Conservation (phyloP, 2,888 invertebrate species). For the Caenorhabditis doughertyi region DNA sequence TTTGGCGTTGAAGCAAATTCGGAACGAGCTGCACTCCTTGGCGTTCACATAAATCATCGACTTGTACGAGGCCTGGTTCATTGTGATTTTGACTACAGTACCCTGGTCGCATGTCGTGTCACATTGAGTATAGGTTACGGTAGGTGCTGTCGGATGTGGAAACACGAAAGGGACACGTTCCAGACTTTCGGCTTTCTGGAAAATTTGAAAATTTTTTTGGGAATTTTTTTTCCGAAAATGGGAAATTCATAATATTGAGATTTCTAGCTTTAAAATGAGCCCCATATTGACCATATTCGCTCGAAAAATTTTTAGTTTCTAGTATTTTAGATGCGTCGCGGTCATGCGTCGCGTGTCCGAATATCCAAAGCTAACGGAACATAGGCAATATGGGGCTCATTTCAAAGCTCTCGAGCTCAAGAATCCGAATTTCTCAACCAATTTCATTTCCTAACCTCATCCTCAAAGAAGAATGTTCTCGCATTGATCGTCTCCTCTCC, state of each 20-base stretch:
- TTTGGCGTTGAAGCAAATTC: constrained; percentile 12
- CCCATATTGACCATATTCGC: too few species aligned
- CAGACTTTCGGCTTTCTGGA: constrained; percentile 26
- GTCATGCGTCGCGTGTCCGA: too few species aligned
- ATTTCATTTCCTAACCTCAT: constrained; percentile 15
- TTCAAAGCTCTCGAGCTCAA: too few species aligned
- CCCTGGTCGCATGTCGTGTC: constrained; percentile 24
- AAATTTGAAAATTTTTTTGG: too few species aligned
- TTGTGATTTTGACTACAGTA: constrained; percentile 14
- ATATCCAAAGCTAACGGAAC: background rate
- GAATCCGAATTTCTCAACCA: background rate
- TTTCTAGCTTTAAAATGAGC: too few species aligned
- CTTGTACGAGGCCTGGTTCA: background rate
- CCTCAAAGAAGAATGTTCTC: background rate
- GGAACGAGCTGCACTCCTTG: constrained; percentile 5
- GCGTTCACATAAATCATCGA: constrained; percentile 18
- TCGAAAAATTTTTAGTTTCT: background rate
- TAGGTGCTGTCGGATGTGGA: too few species aligned
- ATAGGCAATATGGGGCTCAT: too few species aligned
- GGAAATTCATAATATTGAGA: background rate
- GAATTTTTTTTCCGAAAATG: too few species aligned
- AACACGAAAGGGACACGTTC: constrained; percentile 22
- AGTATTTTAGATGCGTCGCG: too few species aligned
- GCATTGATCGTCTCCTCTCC: constrained; percentile 1
- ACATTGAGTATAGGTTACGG: background rate